phyloP scores from a whole-genome alignment of 2,888 invertebrate genomes.

The Epiperipatus broadwayi region DNA sequence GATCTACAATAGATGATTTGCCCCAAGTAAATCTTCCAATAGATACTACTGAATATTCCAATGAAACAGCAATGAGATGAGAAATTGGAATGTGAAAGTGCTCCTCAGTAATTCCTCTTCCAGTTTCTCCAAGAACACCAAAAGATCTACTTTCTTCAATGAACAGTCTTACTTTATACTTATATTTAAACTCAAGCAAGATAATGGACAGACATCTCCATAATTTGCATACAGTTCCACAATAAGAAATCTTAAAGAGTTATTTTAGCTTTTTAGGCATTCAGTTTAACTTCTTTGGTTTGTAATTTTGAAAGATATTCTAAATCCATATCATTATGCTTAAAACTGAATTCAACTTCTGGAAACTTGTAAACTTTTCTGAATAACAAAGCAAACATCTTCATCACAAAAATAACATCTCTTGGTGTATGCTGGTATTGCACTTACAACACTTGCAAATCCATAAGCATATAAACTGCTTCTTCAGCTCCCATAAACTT shows the following conservation, averaged over 20 bases:
- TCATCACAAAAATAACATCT: slow-evolving; percentile 59
- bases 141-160: slow-evolving; percentile 82
- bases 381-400: slow-evolving; percentile 64
- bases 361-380: slow-evolving; percentile 76
- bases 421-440: slow-evolving; percentile 86
- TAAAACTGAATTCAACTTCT: slow-evolving; percentile 57
- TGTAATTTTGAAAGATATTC: slow-evolving; percentile 46
- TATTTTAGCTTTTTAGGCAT: slow-evolving; percentile 44
- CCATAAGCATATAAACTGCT: slow-evolving; percentile 87
- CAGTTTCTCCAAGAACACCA: slow-evolving; percentile 62
- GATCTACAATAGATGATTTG: no score
- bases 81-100: slow-evolving; percentile 51
- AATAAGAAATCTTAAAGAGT: slow-evolving; percentile 53
- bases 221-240: slow-evolving; percentile 81
- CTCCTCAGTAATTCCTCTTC: slow-evolving; percentile 78
- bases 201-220: slow-evolving; percentile 70
- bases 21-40: no score
- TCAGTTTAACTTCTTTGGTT: slow-evolving; percentile 35
- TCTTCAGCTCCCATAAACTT: slow-evolving; percentile 70
- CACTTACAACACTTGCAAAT: slow-evolving; percentile 80
- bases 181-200: slow-evolving; percentile 51
- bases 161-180: slow-evolving; percentile 74
- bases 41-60: no score
- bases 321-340: slow-evolving; percentile 73
- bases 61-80: no score